A percentile compares a stretch with the other conserved stretches of the same genome.
Conservation (phyloP, 2,113 vertebrate species). For the Rissa tridactyla region DNA sequence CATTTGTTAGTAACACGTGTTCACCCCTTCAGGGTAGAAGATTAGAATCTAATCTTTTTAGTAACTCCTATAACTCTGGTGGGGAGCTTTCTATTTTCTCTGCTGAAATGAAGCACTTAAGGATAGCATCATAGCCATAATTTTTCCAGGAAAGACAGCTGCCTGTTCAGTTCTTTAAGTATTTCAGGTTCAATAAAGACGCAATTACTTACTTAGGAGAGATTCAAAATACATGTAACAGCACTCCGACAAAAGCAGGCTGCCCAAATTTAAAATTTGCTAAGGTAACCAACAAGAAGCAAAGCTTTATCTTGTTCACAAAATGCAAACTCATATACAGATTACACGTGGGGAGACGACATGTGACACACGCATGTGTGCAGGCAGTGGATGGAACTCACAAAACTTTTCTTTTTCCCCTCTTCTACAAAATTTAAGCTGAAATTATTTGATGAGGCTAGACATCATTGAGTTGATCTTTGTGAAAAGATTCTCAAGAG, state of each 20-base stretch:
- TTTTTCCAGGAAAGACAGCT: neutral
- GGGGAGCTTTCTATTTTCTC: neutral
- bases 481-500: neutral
- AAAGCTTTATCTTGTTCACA: neutral
- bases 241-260: neutral
- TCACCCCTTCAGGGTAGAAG: neutral
- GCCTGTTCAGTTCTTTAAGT: neutral
- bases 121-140: neutral
- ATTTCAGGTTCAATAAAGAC: neutral
- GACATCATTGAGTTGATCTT: neutral
- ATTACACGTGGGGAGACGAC: neutral
- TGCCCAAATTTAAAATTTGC: neutral
- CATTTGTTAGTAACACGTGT: neutral
- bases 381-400: neutral
- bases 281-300: neutral
- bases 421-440: neutral
- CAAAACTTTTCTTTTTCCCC: neutral
- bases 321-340: neutral
- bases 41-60: neutral
- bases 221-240: neutral
- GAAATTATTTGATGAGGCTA: neutral
- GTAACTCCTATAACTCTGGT: neutral
- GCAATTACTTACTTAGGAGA: neutral
- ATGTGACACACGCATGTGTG: neutral
- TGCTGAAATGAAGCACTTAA: neutral